Evolutionary conservation across 2,113 vertebrate genomes (phyloP).

Genomic region (Recurvirostra avosetta): DNA sequence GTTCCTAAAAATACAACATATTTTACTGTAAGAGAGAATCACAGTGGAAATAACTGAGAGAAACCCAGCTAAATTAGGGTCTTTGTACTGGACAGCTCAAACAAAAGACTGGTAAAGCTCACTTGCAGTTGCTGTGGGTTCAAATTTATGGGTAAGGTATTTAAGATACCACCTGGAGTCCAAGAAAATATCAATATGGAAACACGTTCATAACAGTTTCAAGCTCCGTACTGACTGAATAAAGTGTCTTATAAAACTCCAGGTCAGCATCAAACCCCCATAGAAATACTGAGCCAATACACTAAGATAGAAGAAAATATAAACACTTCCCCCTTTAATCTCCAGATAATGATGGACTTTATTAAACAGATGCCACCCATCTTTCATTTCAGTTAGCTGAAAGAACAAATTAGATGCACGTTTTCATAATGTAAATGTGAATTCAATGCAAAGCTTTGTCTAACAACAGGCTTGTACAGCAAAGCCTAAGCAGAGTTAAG

Average conservation of each 20-base stretch:
- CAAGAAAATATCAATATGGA: neutral
- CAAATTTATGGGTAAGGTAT: neutral
- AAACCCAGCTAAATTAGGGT: neutral
- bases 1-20: neutral
- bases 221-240: neutral
- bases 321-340: neutral
- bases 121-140: neutral
- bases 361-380: conserved; percentile 27
- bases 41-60: neutral
- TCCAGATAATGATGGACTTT: neutral
- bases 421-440: conserved; percentile 10
- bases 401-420: conserved; percentile 20
- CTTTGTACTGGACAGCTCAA: neutral
- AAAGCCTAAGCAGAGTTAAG: conserved; percentile 37
- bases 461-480: conserved; percentile 16
- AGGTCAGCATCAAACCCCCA: neutral
- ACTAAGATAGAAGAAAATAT: neutral
- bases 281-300: neutral
- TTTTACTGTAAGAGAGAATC: neutral
- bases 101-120: neutral
- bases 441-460: conserved; percentile 7
- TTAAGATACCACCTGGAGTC: neutral
- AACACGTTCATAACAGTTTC: neutral
- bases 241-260: neutral
- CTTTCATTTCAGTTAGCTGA: neutral